Evolutionary conservation across 2,888 invertebrate species (phyloP).

Genomic region (Pedicia rivosa): DNA sequence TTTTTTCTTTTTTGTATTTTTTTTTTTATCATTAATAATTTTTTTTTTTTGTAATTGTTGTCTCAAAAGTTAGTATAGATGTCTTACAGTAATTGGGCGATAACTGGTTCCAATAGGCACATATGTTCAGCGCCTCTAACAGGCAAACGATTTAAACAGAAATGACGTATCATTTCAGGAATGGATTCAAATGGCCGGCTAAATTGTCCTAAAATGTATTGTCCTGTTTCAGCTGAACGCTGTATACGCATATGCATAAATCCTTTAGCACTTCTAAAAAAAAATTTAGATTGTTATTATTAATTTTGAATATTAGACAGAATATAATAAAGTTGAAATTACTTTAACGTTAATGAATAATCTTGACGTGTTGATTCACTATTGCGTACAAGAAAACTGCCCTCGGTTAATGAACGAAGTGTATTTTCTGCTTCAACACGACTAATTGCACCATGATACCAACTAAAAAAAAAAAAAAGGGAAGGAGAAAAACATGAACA

Average conservation of each 20-base stretch:
- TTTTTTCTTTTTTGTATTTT: too few relatives aligned
- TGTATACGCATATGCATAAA: constrained; percentile 97
- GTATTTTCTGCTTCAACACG: constrained; percentile 83
- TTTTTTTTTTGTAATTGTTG: too few relatives aligned
- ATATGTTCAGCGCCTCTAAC: constrained; percentile 94
- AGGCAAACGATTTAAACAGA: constrained; percentile 82
- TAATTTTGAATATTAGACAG: neutral
- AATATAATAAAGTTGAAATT: constrained; percentile 30
- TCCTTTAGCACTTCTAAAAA: constrained; percentile 74
- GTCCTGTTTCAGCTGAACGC: constrained; percentile 51
- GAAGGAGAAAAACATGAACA: neutral
- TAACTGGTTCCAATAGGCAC: constrained; percentile 83
- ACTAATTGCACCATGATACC: constrained; percentile 92
- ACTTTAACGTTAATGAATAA: constrained; percentile 91
- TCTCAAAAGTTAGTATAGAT: too few relatives aligned
- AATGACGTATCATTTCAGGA: constrained; percentile 90
- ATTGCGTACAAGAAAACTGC: constrained; percentile 85
- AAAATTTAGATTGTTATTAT: too few relatives aligned
- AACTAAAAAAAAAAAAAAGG: constrained; percentile 41
- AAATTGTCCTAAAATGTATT: constrained; percentile 82
- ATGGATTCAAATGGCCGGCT: constrained; percentile 84
- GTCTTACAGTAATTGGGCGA: constrained; percentile 64
- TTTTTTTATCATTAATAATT: too few relatives aligned
- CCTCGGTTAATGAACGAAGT: constrained; percentile 67
- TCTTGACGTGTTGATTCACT: constrained; percentile 88